A percentile compares a stretch with the other conserved stretches of the same genome.
Conservation (phyloP, 2,888 invertebrate species). For the Nomada lathburiana region DNA sequence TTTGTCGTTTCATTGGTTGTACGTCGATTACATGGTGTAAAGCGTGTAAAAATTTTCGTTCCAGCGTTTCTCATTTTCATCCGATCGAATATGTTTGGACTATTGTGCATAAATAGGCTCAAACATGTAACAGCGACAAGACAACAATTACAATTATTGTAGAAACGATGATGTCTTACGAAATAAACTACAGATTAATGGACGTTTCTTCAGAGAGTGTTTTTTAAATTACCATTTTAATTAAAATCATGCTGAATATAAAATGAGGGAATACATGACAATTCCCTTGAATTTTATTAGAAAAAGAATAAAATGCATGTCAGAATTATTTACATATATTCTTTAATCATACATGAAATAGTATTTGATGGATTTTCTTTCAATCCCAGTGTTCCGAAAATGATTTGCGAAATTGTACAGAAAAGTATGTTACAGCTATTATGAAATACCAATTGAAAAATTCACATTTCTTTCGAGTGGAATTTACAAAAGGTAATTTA, state of each 20-base stretch:
- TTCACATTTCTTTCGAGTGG: too few species aligned
- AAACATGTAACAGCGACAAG: conserved; percentile 76
- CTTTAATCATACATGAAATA: too few species aligned
- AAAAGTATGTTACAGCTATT: too few species aligned
- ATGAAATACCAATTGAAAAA: too few species aligned
- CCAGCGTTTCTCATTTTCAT: conserved; percentile 1
- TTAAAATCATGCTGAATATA: neutral
- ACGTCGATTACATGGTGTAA: conserved; percentile 32
- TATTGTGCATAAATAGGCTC: conserved; percentile 78
- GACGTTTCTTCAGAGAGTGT: conserved; percentile 43
- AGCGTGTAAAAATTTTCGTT: conserved; percentile 42
- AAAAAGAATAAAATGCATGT: too few species aligned
- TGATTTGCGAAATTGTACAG: too few species aligned
- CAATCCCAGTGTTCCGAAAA: too few species aligned
- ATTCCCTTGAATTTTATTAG: too few species aligned
- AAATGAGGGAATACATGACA: neutral
- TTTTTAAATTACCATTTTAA: neutral
- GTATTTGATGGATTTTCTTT: too few species aligned
- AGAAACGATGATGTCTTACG: conserved; percentile 81
- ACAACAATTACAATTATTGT: conserved; percentile 81
- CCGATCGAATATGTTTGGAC: conserved; percentile 70
- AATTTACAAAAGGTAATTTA: too few species aligned
- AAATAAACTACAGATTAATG: conserved; percentile 80
- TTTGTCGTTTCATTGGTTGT: conserved; percentile 29
- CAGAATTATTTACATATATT: too few species aligned